Percentiles rank a stretch among this genome's conserved stretches.
phyloP scores from a whole-genome alignment of 2,113 vertebrate genomes.

The Pituophis catenifer region DNA sequence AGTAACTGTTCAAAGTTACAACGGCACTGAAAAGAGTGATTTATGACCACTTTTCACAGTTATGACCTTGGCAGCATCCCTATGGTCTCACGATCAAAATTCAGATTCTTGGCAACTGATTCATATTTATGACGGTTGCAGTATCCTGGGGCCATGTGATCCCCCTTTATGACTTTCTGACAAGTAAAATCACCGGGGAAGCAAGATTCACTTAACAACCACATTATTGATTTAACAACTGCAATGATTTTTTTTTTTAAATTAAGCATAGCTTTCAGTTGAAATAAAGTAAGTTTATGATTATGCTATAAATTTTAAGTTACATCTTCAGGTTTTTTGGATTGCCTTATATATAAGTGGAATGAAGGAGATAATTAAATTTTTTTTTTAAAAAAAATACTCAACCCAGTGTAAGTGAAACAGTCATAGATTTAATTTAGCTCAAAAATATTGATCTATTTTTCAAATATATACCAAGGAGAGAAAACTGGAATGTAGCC shows the following conservation, averaged over 20 bases:
- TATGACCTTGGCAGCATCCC: neutral
- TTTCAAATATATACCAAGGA: neutral
- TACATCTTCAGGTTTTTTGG: slow-evolving; percentile 34
- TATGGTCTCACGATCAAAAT: neutral
- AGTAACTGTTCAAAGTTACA: neutral
- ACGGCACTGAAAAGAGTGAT: too few species aligned
- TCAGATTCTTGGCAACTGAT: neutral
- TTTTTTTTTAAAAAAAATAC: neutral
- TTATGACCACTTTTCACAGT: too few species aligned
- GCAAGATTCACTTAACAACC: too few species aligned
- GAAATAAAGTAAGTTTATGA: neutral
- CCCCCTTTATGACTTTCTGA: too few species aligned
- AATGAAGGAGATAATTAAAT: slow-evolving; percentile 34
- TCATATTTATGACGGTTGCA: neutral
- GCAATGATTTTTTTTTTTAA: neutral
- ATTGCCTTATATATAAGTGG: slow-evolving; percentile 15
- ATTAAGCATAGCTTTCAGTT: neutral
- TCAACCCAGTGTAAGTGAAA: slow-evolving; percentile 22
- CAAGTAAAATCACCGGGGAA: too few species aligned
- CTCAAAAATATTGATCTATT: neutral
- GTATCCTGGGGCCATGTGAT: neutral
- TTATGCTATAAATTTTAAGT: slow-evolving; percentile 30
- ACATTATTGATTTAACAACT: too few species aligned
- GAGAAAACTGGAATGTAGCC: neutral
- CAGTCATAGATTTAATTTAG: slow-evolving; percentile 3